Evolutionary conservation across 2,113 vertebrate species (phyloP), one percentile per base, ranked within the genome.

Genomic region (Charina bottae): DNA sequence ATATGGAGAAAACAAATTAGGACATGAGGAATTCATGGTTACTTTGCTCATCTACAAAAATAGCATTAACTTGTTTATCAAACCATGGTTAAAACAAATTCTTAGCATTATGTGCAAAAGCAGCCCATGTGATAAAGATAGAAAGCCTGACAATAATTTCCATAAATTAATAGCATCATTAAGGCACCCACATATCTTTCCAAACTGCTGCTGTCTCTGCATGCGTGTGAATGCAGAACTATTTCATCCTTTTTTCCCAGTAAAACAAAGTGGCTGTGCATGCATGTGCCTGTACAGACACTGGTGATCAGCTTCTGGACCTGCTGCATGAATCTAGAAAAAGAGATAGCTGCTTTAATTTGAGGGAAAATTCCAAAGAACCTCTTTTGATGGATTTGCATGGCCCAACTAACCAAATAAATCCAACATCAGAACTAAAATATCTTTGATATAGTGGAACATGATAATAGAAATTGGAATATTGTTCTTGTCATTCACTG

Each of bases 401-500:
- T 78, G 72, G 72, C 2, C 7, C 15, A 78, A 33, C 68, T 72
- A 72, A 58, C 8, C 23, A 87, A 37, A n/a, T 83, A 88, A 88
- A 24, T 9, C 26, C 24, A 59, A 24, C 23, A 28, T 11, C 33
- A 56, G 8, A 72, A 68, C n/a, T 86, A 33, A 64, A n/a, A 17
- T 9, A 12, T 49, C 10, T 59, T 83, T 83, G 33, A 60, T 12
- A 33, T 19, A 91, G 24, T 46, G 19, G 68, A 53, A 21, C 78
- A 53, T 55, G 23, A 13, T 28, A 59, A 64, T 55, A 89, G 83
- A 33, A 88, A 88, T n/a, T 55, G 7, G 83, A 85, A 58, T 58
- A 8, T 72, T 89, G 91, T 93, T 59, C 28, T 15, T 96, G 23
- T 96, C 96, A 7, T 97, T 95, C 83, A 91, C 96, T 97, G 90